Evolutionary conservation across 2,113 vertebrate species (phyloP).

Genomic region (Syngnathus typhle): DNA sequence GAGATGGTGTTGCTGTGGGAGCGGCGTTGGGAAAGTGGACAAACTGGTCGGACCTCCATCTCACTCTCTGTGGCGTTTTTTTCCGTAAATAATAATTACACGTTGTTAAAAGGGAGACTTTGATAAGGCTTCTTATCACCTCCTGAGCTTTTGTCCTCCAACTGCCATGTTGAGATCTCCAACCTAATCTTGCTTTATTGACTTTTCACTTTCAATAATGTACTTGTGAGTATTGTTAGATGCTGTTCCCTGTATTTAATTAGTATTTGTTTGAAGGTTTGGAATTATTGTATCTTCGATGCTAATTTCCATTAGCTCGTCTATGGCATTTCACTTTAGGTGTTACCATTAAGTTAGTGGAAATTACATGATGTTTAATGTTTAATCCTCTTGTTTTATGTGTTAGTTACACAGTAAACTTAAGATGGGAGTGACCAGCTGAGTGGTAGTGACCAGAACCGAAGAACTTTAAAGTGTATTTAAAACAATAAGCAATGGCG

Average conservation of each 20-base stretch:
- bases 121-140: constrained; percentile 49
- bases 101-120: constrained; percentile 5
- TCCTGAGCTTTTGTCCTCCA: constrained; percentile 32
- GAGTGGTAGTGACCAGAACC: too few relatives aligned
- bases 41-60: constrained; percentile 48
- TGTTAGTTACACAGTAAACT: too few relatives aligned
- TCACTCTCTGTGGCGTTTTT: neutral
- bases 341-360: neutral
- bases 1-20: constrained; percentile 39
- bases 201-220: neutral
- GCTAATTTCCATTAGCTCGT: too few relatives aligned
- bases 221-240: too few relatives aligned
- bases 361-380: neutral
- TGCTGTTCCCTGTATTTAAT: too few relatives aligned
- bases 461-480: too few relatives aligned
- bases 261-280: too few relatives aligned
- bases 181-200: constrained; percentile 17
- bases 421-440: too few relatives aligned
- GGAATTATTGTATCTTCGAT: too few relatives aligned
- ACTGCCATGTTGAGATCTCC: constrained; percentile 36
- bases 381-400: too few relatives aligned
- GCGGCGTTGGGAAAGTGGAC: constrained; percentile 39
- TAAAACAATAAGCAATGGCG: neutral
- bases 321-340: too few relatives aligned
- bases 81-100: neutral